A percentile compares a stretch with the other conserved stretches of the same genome.
Evolutionary conservation across 2,113 vertebrate genomes (phyloP).

Genomic region (Melanerpes formicivorus): DNA sequence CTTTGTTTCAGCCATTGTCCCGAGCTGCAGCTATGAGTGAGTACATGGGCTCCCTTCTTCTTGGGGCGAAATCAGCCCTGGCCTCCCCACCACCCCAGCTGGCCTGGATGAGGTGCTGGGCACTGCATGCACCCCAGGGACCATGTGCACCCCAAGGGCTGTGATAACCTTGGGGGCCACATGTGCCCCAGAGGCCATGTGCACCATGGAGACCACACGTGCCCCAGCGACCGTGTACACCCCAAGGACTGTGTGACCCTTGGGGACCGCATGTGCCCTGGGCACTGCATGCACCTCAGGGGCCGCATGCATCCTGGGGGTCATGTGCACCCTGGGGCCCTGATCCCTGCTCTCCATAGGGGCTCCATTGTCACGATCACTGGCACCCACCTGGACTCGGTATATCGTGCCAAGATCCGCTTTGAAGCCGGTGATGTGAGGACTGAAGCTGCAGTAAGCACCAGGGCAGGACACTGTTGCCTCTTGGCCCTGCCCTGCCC

Average conservation of each 20-base stretch:
- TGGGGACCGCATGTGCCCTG: not conserved
- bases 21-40: constrained; percentile 86
- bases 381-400: constrained; percentile 88
- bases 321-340: rapidly evolving
- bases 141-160: too few relatives aligned
- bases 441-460: constrained; percentile 13
- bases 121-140: not conserved
- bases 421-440: not conserved
- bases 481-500: not conserved
- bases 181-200: too few relatives aligned
- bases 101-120: not conserved
- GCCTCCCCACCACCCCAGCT: not conserved
- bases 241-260: not conserved
- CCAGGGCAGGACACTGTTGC: rapidly evolving
- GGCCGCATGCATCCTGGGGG: not conserved
- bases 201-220: not conserved
- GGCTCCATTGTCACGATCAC: constrained; percentile 84
- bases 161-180: not conserved
- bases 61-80: not conserved
- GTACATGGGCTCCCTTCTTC: not conserved
- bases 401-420: constrained; percentile 67
- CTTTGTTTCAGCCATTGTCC: constrained; percentile 74
- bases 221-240: not conserved
- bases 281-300: not conserved
- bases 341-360: constrained; percentile 57